Conservation (phyloP, 2,888 invertebrate genomes). For the Yponomeuta evonymella region DNA sequence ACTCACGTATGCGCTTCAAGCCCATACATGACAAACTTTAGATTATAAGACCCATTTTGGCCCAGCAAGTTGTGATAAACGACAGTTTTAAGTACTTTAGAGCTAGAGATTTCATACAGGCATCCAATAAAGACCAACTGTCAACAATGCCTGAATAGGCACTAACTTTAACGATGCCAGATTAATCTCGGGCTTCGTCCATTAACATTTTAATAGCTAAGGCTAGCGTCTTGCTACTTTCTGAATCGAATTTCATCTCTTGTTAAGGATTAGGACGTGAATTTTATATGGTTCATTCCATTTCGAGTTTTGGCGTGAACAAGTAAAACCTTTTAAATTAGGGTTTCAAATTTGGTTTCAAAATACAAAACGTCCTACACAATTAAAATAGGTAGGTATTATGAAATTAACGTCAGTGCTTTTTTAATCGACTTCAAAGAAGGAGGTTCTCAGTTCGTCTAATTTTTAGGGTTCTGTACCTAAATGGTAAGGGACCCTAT, state of each 20-base stretch:
- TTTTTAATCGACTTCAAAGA: too few relatives aligned
- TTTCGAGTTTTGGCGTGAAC: too few relatives aligned
- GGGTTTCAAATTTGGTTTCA: too few relatives aligned
- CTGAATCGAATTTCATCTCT: not conserved
- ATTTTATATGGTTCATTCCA: not conserved
- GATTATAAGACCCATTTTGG: not conserved
- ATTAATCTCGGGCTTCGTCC: not conserved
- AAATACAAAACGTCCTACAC: too few relatives aligned
- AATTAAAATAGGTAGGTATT: too few relatives aligned
- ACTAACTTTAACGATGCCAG: not conserved
- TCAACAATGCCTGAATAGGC: slow-evolving; percentile 1
- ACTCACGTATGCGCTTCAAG: too few relatives aligned
- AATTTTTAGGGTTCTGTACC: too few relatives aligned
- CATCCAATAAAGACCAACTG: slow-evolving; percentile 1
- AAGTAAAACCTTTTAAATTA: too few relatives aligned
- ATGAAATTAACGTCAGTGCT: too few relatives aligned
- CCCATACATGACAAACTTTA: not conserved
- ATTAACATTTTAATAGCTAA: not conserved
- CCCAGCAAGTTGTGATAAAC: not conserved
- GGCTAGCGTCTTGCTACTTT: not conserved
- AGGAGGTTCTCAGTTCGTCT: too few relatives aligned
- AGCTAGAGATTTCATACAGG: not conserved
- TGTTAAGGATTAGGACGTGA: not conserved
- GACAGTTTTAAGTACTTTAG: not conserved
- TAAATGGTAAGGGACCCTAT: too few relatives aligned